These are phyloP conservation scores for Amblyraja radiata DNA, from an alignment of 2,797 vertebrate genomes.

Conservation along the genomic window DNA sequence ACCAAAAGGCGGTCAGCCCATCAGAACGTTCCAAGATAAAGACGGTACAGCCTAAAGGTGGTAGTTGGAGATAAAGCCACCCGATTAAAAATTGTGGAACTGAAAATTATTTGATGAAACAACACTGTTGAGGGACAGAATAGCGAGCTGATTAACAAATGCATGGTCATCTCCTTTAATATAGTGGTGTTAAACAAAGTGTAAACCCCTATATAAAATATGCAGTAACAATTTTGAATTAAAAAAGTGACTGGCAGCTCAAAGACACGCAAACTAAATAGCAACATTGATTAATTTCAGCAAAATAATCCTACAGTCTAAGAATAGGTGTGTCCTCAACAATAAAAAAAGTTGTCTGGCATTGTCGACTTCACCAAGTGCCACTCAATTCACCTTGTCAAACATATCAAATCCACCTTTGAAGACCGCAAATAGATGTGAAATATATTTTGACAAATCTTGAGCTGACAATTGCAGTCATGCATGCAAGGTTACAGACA, in stretches of 20 bases:
- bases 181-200: background rate
- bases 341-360: slow-evolving; percentile 57
- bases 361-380: slow-evolving; percentile 72
- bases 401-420: slow-evolving; percentile 67
- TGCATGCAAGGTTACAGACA: slow-evolving; percentile 44
- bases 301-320: slow-evolving; percentile 59
- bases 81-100: background rate
- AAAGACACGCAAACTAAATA: slow-evolving; percentile 63
- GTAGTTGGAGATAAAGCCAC: background rate
- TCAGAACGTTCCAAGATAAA: too few relatives aligned
- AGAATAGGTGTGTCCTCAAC: slow-evolving; percentile 61
- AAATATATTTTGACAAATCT: slow-evolving; percentile 78
- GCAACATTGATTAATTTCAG: slow-evolving; percentile 71
- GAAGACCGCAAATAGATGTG: slow-evolving; percentile 72
- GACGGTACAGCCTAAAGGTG: background rate
- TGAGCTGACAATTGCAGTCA: slow-evolving; percentile 58
- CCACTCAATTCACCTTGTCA: slow-evolving; percentile 66
- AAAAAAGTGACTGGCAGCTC: slow-evolving; percentile 55
- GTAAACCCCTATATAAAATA: background rate
- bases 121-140: background rate
- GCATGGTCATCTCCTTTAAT: background rate
- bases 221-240: background rate
- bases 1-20: background rate
- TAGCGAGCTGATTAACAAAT: background rate
- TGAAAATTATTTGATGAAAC: background rate